Base-by-base conservation (phyloP, 2,113 vertebrate species). In the Dasyurus viverrinus region DNA sequence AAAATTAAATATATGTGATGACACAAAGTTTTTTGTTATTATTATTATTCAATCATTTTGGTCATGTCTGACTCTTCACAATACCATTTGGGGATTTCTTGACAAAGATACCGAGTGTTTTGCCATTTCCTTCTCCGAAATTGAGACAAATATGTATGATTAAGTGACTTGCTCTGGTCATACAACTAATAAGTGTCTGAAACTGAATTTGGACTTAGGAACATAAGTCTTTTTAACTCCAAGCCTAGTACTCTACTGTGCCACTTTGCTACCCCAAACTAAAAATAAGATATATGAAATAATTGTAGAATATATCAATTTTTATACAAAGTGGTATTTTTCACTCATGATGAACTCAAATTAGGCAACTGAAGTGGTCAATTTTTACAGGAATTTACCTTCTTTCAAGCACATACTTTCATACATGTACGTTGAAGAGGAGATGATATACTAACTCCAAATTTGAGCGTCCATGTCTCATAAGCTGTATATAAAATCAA, bases 401-500 rank as follows among this genome's bases (percentile, higher is more conserved):
- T 24, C 14, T 68, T 0, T 92, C n/a, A 96, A 57, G 36, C 57
- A 8, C 50, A 52, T 52, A 52, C 50, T 52, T 52, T 14, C 42
- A 8, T 42, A 84, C 68, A 22, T 68, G 7, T 90, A 52, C 92
- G 68, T 91, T 90, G 93, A 76, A 90, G 93, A 36, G 52, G 26
- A 91, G 54, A 90, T 42, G 54, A 84, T 42, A 84, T 84, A 90
- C 91, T 90, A 25, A 89, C 16, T 89, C 54, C 94, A 24, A 91
- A 94, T 89, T 93, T 93, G 2, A 36, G 94, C 94, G 53, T 1
- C 0, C 10, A 8, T 53, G 89, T 52, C 84, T 53, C 36, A 12
- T 90, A 94, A 94, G 24, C 42, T 47, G 55, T 96, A 94, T 48
- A 96, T 54, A 95, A 30, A 91, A 93, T 89, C 53, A 1, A 50